Evolutionary conservation across 2,113 vertebrate genomes (phyloP).

Genomic region (Microcebus griseorufus): DNA sequence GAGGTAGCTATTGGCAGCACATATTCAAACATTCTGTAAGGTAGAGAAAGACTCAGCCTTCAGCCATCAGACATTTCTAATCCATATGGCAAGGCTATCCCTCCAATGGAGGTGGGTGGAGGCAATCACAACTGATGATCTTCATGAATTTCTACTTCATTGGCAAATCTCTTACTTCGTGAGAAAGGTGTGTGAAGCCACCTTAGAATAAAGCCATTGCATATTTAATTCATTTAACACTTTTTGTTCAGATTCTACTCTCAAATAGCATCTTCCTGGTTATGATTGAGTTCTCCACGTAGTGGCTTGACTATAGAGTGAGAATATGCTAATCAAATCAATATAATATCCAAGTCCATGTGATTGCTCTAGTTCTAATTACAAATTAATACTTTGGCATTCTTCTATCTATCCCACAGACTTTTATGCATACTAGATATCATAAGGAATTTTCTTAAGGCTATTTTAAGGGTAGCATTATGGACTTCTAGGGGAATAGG

Average conservation of each 20-base stretch:
- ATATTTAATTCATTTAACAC: slow-evolving; percentile 22
- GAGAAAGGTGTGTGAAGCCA: neutral
- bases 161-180: neutral
- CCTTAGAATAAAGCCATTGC: neutral
- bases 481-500: neutral
- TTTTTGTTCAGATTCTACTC: slow-evolving; percentile 29
- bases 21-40: neutral
- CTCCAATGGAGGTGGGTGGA: neutral
- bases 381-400: slow-evolving; percentile 3
- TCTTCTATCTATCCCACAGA: neutral
- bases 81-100: neutral
- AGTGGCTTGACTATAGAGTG: neutral
- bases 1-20: neutral
- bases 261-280: neutral
- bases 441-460: neutral
- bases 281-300: neutral
- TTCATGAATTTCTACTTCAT: neutral
- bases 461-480: neutral
- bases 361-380: neutral
- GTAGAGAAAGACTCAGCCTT: neutral
- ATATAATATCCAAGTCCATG: neutral
- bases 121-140: neutral
- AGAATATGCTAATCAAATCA: neutral
- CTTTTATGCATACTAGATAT: neutral
- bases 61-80: neutral